phyloP scores from a whole-genome alignment of 2,888 invertebrate species.

The Chironomus riparius region DNA sequence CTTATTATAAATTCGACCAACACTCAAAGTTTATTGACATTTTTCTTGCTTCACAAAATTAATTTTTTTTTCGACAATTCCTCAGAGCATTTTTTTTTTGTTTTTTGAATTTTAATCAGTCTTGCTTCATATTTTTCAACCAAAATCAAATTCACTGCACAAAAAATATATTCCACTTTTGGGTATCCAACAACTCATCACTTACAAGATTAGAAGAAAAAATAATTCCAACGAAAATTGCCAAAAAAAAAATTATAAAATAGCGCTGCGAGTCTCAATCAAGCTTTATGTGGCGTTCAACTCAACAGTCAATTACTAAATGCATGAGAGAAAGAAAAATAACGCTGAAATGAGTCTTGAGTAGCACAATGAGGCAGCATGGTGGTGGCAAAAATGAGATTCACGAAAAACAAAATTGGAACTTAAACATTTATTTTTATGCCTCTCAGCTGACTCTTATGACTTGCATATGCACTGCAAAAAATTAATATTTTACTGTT shows the following conservation, averaged over 20 bases:
- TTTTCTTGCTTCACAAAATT: no score
- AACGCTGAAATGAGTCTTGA: background rate
- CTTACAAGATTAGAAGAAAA: background rate
- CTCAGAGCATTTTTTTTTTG: no score
- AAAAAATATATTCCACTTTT: no score
- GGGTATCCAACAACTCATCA: background rate
- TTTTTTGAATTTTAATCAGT: no score
- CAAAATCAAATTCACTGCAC: no score
- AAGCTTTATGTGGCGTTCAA: background rate
- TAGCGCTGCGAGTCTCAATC: no score
- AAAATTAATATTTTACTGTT: background rate
- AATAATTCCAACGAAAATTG: background rate
- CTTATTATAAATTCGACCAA: no score
- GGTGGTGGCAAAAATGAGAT: background rate
- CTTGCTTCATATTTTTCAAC: no score
- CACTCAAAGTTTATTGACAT: no score
- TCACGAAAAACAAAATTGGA: background rate
- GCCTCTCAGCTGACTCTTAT: background rate
- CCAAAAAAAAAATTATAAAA: background rate
- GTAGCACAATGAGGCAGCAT: background rate
- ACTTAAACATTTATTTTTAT: background rate
- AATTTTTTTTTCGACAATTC: no score
- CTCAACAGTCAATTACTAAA: slow-evolving; percentile 4
- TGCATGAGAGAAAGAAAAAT: slow-evolving; percentile 4
- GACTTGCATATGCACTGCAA: background rate